A percentile compares a stretch with the other conserved stretches of the same genome.
Conservation (phyloP, 2,888 invertebrate genomes). For the Hirtodrosophila histrioides region DNA sequence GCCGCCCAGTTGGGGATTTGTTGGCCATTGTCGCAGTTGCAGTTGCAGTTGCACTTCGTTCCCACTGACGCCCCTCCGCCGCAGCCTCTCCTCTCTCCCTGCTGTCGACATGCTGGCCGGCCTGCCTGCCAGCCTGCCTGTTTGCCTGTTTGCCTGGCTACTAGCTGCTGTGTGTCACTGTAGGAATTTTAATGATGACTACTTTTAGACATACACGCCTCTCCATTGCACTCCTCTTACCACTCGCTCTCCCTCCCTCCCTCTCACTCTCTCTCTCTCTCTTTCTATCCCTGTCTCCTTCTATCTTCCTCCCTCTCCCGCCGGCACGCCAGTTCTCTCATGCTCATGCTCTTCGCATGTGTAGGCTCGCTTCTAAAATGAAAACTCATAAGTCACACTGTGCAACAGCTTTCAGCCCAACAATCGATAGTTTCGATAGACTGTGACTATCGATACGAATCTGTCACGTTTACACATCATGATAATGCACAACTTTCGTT, state of each 20-base stretch:
- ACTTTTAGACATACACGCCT: slow-evolving; percentile 79
- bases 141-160: slow-evolving; percentile 13
- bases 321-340: not conserved
- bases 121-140: slow-evolving; percentile 3
- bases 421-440: not conserved
- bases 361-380: slow-evolving; percentile 45
- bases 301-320: too few relatives aligned
- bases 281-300: slow-evolving; percentile 14
- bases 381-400: slow-evolving; percentile 44
- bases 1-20: slow-evolving; percentile 75
- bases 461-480: too few relatives aligned
- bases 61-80: not conserved
- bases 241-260: not conserved
- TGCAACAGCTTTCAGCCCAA: slow-evolving; percentile 12
- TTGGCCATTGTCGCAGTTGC: slow-evolving; percentile 56
- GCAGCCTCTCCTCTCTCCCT: not conserved
- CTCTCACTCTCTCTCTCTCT: not conserved
- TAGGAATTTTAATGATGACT: slow-evolving; percentile 82
- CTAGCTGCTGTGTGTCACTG: slow-evolving; percentile 69
- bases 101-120: too few relatives aligned
- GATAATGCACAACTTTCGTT: too few relatives aligned
- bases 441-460: too few relatives aligned
- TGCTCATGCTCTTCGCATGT: slow-evolving; percentile 17
- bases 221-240: slow-evolving; percentile 54
- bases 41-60: slow-evolving; percentile 15